These are phyloP conservation scores for Metacarcinus magister DNA, from an alignment of 2,888 invertebrate species.

Conservation along the genomic window DNA sequence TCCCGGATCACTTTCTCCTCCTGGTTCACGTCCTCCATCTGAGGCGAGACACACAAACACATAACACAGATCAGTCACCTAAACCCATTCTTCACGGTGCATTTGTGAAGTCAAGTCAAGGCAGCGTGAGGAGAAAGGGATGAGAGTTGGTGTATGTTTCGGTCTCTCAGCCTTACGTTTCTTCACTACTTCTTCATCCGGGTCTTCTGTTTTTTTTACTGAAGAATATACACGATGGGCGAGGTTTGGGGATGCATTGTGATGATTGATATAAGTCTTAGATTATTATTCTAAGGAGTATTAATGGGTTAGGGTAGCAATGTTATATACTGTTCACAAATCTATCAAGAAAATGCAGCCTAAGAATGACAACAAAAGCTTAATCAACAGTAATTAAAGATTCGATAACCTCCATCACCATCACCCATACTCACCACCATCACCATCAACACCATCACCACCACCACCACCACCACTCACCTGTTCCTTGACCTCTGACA, in stretches of 20 bases:
- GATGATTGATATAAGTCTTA: not conserved
- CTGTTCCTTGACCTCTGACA: slow-evolving; percentile 73
- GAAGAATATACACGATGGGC: not conserved
- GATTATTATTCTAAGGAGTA: not conserved
- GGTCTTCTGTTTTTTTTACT: not conserved
- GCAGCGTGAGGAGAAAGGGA: slow-evolving; percentile 5
- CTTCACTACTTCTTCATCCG: not conserved
- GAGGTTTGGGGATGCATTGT: not conserved
- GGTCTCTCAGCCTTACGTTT: slow-evolving; percentile 5
- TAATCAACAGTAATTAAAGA: not conserved
- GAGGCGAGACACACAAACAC: not conserved
- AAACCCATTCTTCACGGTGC: not conserved
- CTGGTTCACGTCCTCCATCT: slow-evolving; percentile 75
- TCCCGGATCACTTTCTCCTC: slow-evolving; percentile 75
- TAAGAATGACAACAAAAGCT: not conserved
- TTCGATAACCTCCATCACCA: not conserved
- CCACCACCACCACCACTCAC: slow-evolving; percentile 66
- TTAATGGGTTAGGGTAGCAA: not conserved
- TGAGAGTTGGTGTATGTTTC: not conserved
- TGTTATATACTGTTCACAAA: not conserved
- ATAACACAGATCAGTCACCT: not conserved
- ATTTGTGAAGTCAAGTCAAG: slow-evolving; percentile 3
- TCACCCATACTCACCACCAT: not conserved
- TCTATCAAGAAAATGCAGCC: not conserved
- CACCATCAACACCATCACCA: not conserved